phyloP scores from a whole-genome alignment of 2,797 vertebrate genomes.

The Poliocrania exsul region DNA sequence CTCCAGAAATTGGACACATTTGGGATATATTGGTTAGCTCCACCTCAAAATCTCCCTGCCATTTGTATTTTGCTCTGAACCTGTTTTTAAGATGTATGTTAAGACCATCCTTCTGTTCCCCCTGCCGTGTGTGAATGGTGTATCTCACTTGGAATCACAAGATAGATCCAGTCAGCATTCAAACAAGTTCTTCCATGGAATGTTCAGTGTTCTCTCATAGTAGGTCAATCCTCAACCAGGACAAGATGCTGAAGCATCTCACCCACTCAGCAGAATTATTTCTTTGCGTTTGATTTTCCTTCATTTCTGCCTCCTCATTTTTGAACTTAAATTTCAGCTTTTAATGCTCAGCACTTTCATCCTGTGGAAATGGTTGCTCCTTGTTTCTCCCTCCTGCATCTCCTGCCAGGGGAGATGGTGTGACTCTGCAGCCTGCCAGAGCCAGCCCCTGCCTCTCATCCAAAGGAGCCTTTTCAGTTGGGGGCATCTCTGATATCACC shows the following conservation, averaged over 20 bases:
- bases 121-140: background rate
- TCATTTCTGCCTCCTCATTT: background rate
- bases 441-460: background rate
- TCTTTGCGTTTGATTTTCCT: background rate
- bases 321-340: background rate
- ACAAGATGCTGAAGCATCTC: background rate
- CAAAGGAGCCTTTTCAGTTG: background rate
- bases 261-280: background rate
- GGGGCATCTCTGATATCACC: background rate
- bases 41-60: background rate
- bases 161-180: background rate
- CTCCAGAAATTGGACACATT: background rate
- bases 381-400: background rate
- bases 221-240: background rate
- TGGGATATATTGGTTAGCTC: background rate
- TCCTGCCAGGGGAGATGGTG: background rate
- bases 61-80: background rate
- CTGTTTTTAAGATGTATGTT: accelerated
- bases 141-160: background rate
- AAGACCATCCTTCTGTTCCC: background rate
- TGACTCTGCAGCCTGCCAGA: background rate
- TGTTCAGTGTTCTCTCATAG: background rate
- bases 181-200: background rate
- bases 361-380: background rate
- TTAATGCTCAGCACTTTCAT: background rate